Evolutionary conservation across 2,797 vertebrate species (phyloP).

Genomic region (Pipistrellus nathusii): DNA sequence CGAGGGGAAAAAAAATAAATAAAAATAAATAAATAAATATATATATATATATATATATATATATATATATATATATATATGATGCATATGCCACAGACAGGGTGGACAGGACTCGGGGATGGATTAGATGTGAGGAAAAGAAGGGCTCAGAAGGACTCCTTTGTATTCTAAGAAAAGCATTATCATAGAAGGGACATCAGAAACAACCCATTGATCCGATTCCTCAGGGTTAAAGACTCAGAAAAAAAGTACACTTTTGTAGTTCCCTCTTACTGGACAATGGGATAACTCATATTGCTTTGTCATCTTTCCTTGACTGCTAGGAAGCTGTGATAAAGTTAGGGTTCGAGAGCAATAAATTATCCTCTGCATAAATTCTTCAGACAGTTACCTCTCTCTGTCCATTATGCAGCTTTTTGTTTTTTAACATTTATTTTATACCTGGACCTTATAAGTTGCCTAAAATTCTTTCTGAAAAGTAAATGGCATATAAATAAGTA

Average conservation of each 20-base stretch:
- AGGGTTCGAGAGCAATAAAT: neutral
- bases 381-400: neutral
- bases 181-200: neutral
- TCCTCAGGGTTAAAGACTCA: neutral
- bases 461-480: slow-evolving; percentile 7
- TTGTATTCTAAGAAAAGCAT: too few relatives aligned
- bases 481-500: neutral
- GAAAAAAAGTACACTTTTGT: neutral
- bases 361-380: neutral
- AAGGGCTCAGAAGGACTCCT: neutral
- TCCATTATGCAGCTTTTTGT: neutral
- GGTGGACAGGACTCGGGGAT: fast-evolving
- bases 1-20: neutral
- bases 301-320: neutral
- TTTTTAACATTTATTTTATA: slow-evolving; percentile 39
- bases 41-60: too few relatives aligned
- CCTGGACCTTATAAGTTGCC: neutral
- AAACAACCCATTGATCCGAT: neutral
- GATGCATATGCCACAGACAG: neutral
- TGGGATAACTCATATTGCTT: neutral
- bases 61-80: fast-evolving
- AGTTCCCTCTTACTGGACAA: neutral
- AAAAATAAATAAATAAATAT: too few relatives aligned
- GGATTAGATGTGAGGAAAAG: too few relatives aligned
- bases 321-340: slow-evolving; percentile 13